A percentile compares a stretch with the other conserved stretches of the same genome.
Evolutionary conservation across 2,113 vertebrate genomes (phyloP).

Genomic region (Aix galericulata): DNA sequence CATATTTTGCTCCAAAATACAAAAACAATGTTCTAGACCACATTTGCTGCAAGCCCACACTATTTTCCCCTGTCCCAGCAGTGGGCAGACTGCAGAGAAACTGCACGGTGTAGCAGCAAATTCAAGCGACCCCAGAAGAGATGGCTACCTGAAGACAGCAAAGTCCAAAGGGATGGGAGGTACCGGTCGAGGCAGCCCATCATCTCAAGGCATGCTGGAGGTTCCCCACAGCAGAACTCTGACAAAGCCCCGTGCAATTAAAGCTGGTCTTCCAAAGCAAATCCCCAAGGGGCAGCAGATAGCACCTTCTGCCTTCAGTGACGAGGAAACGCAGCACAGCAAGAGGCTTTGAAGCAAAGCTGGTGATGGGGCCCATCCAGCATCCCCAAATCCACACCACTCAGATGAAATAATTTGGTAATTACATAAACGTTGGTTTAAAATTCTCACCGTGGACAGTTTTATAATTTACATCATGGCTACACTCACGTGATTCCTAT

Average conservation of each 20-base stretch:
- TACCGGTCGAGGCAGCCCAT: background rate
- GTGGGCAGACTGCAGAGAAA: background rate
- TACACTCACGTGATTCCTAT: rapidly evolving
- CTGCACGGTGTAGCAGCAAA: background rate
- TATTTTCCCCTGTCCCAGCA: rapidly evolving
- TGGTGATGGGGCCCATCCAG: background rate
- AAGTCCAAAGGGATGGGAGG: background rate
- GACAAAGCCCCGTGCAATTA: rapidly evolving
- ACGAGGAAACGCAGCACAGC: too few species aligned
- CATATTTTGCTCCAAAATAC: background rate
- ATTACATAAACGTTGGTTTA: background rate
- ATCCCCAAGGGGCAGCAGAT: background rate
- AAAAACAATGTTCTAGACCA: background rate
- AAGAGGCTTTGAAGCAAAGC: background rate
- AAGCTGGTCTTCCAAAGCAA: background rate
- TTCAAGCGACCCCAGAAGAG: background rate
- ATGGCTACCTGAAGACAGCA: background rate
- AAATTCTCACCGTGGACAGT: background rate
- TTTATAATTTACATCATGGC: background rate
- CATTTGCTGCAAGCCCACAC: background rate
- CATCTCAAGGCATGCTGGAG: rapidly evolving
- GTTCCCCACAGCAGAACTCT: background rate
- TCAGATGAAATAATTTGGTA: background rate
- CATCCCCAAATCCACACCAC: background rate
- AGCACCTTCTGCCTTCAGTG: background rate